A percentile compares a stretch with the other conserved stretches of the same genome.
Evolutionary conservation across 2,888 invertebrate species (phyloP).

Genomic region (Koerneria pararmatus): DNA sequence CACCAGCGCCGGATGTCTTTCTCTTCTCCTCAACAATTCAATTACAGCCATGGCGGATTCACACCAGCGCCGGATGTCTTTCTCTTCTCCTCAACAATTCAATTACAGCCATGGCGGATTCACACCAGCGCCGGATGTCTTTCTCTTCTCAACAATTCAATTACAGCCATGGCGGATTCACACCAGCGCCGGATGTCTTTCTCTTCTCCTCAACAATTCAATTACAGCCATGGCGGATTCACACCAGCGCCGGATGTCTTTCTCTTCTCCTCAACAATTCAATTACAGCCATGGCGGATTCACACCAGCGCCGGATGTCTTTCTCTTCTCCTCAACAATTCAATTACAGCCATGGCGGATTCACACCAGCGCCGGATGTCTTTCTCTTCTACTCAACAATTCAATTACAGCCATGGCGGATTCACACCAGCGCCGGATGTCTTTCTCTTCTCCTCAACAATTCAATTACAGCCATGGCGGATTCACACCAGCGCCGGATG

Average conservation of each 20-base stretch:
- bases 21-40: too few species aligned
- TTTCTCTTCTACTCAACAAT: too few species aligned
- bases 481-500: conserved; percentile 48
- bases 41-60: neutral
- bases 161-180: conserved; percentile 56
- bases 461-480: conserved; percentile 56
- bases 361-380: conserved; percentile 50
- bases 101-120: neutral
- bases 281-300: conserved; percentile 55
- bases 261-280: too few species aligned
- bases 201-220: too few species aligned
- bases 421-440: conserved; percentile 49
- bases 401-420: conserved; percentile 56
- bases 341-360: conserved; percentile 55
- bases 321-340: too few species aligned
- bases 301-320: conserved; percentile 47
- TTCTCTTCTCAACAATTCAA: too few species aligned
- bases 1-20: too few species aligned
- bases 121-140: too few species aligned
- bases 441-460: too few species aligned
- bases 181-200: conserved; percentile 45
- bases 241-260: conserved; percentile 45
- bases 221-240: conserved; percentile 57
- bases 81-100: too few species aligned
- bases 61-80: too few species aligned